These are phyloP conservation scores for Ameiurus melas DNA, from an alignment of 2,113 vertebrate genomes.

Conservation along the genomic window DNA sequence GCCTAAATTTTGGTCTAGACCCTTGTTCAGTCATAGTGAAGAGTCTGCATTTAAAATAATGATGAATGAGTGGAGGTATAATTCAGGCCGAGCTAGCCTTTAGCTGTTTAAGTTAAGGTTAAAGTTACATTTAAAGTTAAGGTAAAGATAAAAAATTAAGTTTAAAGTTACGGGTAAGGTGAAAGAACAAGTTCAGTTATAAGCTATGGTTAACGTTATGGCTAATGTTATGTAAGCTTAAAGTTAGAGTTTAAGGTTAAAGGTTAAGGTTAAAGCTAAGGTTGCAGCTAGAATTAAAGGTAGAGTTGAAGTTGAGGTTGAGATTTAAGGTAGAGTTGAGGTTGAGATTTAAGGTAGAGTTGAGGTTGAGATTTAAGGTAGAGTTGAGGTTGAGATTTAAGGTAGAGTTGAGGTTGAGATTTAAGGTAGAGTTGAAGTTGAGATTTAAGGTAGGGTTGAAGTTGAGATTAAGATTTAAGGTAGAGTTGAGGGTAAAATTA, in stretches of 20 bases:
- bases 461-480: neutral
- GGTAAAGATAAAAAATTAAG: neutral
- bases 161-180: neutral
- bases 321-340: no score
- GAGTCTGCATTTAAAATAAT: neutral
- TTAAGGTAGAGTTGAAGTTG: neutral
- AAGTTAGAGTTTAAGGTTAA: no score
- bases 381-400: no score
- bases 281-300: neutral
- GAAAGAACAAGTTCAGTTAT: no score
- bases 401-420: neutral
- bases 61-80: neutral
- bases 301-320: no score
- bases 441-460: neutral
- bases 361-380: no score
- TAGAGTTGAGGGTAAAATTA: neutral
- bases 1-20: neutral
- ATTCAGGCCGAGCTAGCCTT: neutral
- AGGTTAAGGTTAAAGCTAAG: neutral
- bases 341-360: no score
- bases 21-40: neutral
- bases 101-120: neutral
- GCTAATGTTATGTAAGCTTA: neutral
- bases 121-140: neutral
- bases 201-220: no score